Conservation (phyloP, 2,797 vertebrate genomes). For the Urocyon cinereoargenteus region DNA sequence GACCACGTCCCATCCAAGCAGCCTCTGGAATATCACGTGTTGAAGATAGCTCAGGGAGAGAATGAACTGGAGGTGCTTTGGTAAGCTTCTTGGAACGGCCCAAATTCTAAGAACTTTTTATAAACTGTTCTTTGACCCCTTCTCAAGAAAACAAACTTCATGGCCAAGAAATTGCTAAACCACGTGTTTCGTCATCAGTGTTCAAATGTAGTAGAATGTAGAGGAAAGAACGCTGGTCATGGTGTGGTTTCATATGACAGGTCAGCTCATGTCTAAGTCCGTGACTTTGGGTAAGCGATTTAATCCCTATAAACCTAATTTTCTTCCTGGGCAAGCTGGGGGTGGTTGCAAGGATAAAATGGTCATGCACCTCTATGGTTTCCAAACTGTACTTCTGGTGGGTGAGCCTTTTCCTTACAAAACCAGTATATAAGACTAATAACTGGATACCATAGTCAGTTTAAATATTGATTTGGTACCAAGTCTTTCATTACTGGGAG, state of each 20-base stretch:
- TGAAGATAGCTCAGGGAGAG: neutral
- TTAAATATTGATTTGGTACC: neutral
- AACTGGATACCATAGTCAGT: neutral
- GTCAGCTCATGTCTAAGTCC: neutral
- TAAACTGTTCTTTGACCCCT: conserved; percentile 56
- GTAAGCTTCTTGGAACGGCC: conserved; percentile 48
- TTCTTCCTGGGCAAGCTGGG: neutral
- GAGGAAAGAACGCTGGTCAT: conserved; percentile 56
- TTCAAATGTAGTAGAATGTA: neutral
- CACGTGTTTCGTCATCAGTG: conserved; percentile 40
- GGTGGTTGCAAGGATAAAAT: neutral
- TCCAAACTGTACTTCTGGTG: neutral
- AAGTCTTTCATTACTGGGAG: neutral
- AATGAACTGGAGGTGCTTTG: neutral
- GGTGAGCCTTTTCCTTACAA: neutral
- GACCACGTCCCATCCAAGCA: neutral
- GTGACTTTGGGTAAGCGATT: neutral
- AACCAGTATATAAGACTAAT: neutral
- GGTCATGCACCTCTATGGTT: neutral
- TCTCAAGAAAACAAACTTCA: conserved; percentile 44
- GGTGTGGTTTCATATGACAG: neutral
- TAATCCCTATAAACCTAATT: neutral
- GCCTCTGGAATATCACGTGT: neutral
- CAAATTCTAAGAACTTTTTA: conserved; percentile 61
- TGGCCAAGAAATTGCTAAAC: conserved; percentile 71